These are phyloP conservation scores for Saccostrea glomerata DNA, from an alignment of 1,140 invertebrate species.

Conservation along the genomic window DNA sequence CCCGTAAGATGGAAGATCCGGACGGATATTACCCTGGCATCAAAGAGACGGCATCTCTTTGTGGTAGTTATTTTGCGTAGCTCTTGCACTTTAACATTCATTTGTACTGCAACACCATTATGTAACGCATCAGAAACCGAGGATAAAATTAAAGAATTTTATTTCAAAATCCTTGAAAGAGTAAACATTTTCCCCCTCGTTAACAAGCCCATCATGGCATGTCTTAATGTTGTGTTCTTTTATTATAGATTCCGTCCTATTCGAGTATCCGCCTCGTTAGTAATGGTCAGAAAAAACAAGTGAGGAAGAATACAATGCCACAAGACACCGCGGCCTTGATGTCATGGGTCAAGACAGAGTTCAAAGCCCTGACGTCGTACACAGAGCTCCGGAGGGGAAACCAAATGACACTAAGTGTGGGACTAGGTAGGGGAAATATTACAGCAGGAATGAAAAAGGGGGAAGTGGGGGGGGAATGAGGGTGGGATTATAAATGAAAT, in stretches of 20 bases:
- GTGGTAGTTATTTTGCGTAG: slow-evolving; percentile 44
- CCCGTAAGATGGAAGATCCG: slow-evolving; percentile 59
- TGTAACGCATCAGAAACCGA: too few species aligned
- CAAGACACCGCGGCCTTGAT: slow-evolving; percentile 38
- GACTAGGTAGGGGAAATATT: slow-evolving; percentile 53
- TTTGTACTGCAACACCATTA: too few species aligned
- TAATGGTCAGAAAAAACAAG: slow-evolving; percentile 29
- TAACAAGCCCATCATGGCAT: not conserved
- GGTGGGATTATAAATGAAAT: not conserved
- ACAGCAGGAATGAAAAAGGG: not conserved
- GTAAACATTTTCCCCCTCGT: not conserved
- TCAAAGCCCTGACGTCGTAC: slow-evolving; percentile 59
- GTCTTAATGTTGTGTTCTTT: not conserved
- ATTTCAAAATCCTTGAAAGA: not conserved
- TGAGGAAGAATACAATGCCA: slow-evolving; percentile 44
- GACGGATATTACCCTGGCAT: slow-evolving; percentile 50
- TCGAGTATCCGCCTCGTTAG: slow-evolving; percentile 56
- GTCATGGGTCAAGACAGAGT: slow-evolving; percentile 51
- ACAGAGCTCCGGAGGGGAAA: slow-evolving; percentile 60
- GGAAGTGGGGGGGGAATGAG: not conserved
- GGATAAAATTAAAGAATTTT: too few species aligned
- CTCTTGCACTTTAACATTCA: too few species aligned
- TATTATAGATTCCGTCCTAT: slow-evolving; percentile 56
- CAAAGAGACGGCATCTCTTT: slow-evolving; percentile 51
- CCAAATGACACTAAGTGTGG: slow-evolving; percentile 59